Evolutionary conservation across 2,797 vertebrate genomes (phyloP), one percentile per base, ranked within the genome.

Genomic region (Pseudopleuronectes americanus): DNA sequence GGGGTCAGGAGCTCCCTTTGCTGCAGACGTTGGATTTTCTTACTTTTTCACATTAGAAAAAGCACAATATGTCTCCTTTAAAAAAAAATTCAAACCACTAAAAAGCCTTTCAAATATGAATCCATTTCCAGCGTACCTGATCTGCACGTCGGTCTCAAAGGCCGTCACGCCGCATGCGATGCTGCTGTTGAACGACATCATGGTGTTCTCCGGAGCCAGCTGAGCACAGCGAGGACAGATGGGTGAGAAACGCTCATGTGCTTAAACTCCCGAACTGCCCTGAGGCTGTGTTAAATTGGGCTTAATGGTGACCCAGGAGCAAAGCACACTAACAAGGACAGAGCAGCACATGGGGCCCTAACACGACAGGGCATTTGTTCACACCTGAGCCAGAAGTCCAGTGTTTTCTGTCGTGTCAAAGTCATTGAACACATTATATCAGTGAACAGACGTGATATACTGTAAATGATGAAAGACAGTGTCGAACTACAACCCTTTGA

Each of bases 151-250:
- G 0, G 96, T 98, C 92, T 99, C 98, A 57, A 98, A 97, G 67
- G 95, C 95, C 0, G 74, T 60, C 68, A 96, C 96, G 6, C 90
- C 90, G 28, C 95, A 98, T 19, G 76, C 73, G 1, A 94, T 68
- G 0, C 96, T 95, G 75, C 92, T 96, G 7, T n/a, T 53, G 84
- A 98, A 96, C 0, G 97, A 97, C 97, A 98, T 97, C 83, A 98
- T 90, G 33, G 97, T 99, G 90, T 99, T 99, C 88, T 99, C 97
- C 0, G 97, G 98, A 26, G 97, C 96, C 89, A 97, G 80, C 98
- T 99, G 89, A 67, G 85, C 55, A 87, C 52, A 77, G 56, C 0
- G 62, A 77, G 55, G 66, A 84, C 80, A 91, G 48, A 86, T 57
- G 65, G 82, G 43, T 85, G 64, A 83, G 80, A 81, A 21, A 64